These are phyloP conservation scores for Macrochelys suwanniensis DNA, from an alignment of 2,797 vertebrate genomes.

Conservation along the genomic window DNA sequence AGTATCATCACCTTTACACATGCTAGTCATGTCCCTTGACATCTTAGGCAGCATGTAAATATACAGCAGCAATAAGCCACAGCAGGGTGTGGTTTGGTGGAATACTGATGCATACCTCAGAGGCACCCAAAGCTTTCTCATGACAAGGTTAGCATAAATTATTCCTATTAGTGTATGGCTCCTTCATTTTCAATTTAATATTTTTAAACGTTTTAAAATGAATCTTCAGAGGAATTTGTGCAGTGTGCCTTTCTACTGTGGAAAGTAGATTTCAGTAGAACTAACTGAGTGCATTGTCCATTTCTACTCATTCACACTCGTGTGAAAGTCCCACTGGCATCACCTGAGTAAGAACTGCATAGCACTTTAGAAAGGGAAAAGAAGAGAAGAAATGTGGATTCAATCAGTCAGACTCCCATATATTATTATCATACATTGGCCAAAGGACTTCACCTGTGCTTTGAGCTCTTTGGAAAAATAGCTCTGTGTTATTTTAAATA, in stretches of 20 bases:
- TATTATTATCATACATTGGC: background rate
- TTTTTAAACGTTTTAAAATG: background rate
- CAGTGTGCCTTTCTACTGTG: background rate
- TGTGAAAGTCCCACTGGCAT: slow-evolving; percentile 1
- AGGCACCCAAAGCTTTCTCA: background rate
- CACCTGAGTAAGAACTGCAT: background rate
- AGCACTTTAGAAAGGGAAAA: background rate
- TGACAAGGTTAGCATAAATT: background rate
- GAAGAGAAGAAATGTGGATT: background rate
- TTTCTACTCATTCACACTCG: background rate
- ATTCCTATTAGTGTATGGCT: background rate
- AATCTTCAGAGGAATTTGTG: background rate
- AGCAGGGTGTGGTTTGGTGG: background rate
- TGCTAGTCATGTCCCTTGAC: background rate
- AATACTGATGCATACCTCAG: background rate
- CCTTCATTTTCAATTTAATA: background rate
- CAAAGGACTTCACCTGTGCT: background rate
- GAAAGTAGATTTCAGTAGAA: background rate
- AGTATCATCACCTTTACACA: slow-evolving; percentile 23
- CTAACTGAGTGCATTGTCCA: background rate
- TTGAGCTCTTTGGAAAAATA: background rate
- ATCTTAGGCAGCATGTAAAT: background rate
- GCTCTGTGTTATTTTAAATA: background rate
- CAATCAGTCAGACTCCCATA: too few relatives aligned
- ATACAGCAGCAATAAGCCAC: background rate